These are phyloP conservation scores for Taenioides sp. DNA, from an alignment of 2,797 vertebrate genomes.

Conservation along the genomic window DNA sequence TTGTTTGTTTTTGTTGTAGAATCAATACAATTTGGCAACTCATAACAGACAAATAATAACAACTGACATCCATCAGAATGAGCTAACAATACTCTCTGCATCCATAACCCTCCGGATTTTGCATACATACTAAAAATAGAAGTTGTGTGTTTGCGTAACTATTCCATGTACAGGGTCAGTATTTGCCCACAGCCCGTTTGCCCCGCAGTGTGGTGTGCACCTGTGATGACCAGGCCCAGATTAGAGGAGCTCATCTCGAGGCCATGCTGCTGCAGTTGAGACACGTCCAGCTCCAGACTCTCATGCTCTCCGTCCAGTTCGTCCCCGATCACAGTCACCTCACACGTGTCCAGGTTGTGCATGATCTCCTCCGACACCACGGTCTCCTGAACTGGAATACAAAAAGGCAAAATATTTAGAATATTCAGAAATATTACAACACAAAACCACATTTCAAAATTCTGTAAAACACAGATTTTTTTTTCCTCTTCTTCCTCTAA, in stretches of 20 bases:
- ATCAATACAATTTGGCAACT: no score
- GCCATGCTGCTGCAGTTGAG: slow-evolving; percentile 87
- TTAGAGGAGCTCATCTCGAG: slow-evolving; percentile 91
- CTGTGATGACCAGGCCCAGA: slow-evolving; percentile 88
- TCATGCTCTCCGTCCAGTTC: slow-evolving; percentile 92
- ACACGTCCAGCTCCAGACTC: slow-evolving; percentile 88
- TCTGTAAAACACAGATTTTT: no score
- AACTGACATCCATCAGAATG: background rate
- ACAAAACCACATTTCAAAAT: background rate
- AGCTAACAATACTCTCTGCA: background rate
- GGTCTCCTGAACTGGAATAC: slow-evolving; percentile 89
- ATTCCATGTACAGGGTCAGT: background rate
- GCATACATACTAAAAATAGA: background rate
- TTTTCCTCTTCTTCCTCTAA: no score
- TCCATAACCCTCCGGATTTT: background rate
- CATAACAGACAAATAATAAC: no score
- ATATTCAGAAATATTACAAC: background rate
- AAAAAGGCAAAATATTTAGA: background rate
- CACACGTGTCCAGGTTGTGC: slow-evolving; percentile 96
- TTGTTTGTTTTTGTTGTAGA: background rate
- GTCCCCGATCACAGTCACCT: slow-evolving; percentile 89
- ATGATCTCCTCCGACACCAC: slow-evolving; percentile 98
- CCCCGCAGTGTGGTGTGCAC: slow-evolving; percentile 62
- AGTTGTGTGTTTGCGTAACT: background rate
- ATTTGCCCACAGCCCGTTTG: background rate